phyloP scores from a whole-genome alignment of 1,140 invertebrate species.

The Leptestheria dahalacensis region DNA sequence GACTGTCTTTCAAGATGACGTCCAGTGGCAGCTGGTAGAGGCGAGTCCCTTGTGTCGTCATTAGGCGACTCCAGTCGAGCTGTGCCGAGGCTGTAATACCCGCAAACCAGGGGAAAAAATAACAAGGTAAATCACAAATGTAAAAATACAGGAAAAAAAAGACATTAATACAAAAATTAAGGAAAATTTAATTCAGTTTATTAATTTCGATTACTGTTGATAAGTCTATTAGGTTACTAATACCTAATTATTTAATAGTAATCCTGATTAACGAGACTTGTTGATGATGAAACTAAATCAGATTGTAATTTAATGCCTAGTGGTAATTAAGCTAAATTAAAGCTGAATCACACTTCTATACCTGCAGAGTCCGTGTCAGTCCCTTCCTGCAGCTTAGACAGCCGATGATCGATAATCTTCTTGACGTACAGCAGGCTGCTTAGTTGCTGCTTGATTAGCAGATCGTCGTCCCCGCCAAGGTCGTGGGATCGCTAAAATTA shows the following conservation, averaged over 20 bases:
- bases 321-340: background rate
- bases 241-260: too few species aligned
- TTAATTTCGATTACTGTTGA: too few species aligned
- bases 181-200: too few species aligned
- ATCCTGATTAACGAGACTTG: too few species aligned
- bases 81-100: background rate
- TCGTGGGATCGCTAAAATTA: constrained; percentile 53
- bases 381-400: constrained; percentile 43
- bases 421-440: constrained; percentile 68
- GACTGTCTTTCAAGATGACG: constrained; percentile 62
- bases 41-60: constrained; percentile 37
- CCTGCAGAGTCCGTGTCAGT: constrained; percentile 23
- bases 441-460: constrained; percentile 72
- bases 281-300: too few species aligned
- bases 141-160: too few species aligned
- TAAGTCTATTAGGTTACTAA: too few species aligned
- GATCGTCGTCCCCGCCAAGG: constrained; percentile 64
- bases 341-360: constrained; percentile 16
- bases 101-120: background rate
- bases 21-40: constrained; percentile 53
- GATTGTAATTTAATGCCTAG: too few species aligned
- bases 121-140: background rate
- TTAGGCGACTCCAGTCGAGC: constrained; percentile 34
- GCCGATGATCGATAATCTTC: constrained; percentile 51
- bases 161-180: too few species aligned